Conservation (phyloP, 2,888 invertebrate genomes). For the Hedya salicella region DNA sequence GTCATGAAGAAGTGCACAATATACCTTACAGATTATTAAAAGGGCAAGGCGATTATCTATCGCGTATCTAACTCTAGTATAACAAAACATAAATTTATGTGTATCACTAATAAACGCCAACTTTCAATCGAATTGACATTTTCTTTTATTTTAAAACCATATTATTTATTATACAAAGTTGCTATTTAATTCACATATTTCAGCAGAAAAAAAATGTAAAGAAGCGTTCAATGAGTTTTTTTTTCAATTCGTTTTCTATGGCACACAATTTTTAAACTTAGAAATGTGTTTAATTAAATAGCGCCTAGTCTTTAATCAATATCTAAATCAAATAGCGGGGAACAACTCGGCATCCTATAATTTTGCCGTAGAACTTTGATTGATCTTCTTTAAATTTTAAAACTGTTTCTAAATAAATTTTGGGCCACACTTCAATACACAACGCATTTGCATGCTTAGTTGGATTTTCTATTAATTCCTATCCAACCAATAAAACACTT, state of each 20-base stretch:
- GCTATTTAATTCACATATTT: slow-evolving; percentile 10
- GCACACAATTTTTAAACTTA: slow-evolving; percentile 17
- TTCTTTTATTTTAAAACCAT: neutral
- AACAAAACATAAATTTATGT: neutral
- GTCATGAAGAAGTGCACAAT: too few species aligned
- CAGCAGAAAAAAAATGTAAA: too few species aligned
- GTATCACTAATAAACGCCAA: too few species aligned
- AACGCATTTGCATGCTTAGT: too few species aligned
- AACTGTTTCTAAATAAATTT: too few species aligned
- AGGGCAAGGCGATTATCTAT: neutral
- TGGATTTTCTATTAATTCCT: too few species aligned
- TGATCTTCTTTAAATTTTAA: too few species aligned
- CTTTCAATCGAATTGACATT: slow-evolving; percentile 13
- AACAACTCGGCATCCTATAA: slow-evolving; percentile 5
- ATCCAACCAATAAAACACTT: too few species aligned
- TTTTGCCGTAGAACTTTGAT: neutral
- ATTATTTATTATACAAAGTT: neutral
- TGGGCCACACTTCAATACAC: too few species aligned
- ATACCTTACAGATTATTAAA: neutral
- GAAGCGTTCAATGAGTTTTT: neutral
- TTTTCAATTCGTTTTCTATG: slow-evolving; percentile 17
- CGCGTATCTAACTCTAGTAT: neutral
- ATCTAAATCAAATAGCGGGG: slow-evolving; percentile 11
- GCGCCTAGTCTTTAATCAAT: neutral
- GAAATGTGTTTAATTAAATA: neutral